These are phyloP conservation scores for Drosophila pallidifrons DNA, from an alignment of 1,140 invertebrate species.

Conservation along the genomic window DNA sequence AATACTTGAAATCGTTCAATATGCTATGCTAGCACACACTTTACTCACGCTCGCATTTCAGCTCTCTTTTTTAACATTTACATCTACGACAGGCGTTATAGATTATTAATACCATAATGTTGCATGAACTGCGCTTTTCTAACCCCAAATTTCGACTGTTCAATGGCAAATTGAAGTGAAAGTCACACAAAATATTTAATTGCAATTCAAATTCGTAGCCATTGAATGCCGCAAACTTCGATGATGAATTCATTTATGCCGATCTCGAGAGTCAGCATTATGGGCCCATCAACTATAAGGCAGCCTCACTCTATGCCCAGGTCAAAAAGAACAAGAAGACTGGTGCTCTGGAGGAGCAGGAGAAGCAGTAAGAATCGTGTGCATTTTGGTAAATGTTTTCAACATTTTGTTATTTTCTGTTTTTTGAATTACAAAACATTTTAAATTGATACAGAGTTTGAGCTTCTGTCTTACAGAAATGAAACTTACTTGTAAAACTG, in stretches of 20 bases:
- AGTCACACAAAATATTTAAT: conserved; percentile 20
- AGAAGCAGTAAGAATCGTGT: conserved; percentile 67
- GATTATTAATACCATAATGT: conserved; percentile 46
- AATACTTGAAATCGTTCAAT: conserved; percentile 55
- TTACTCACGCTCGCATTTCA: conserved; percentile 25
- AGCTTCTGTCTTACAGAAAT: conserved; percentile 43
- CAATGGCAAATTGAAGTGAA: conserved; percentile 6
- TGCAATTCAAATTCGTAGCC: conserved; percentile 84
- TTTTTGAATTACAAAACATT: conserved; percentile 13
- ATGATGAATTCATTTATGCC: conserved; percentile 94
- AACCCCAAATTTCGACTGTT: conserved; percentile 19
- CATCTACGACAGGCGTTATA: conserved; percentile 54
- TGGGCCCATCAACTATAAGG: conserved; percentile 96
- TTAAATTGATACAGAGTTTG: conserved; percentile 25
- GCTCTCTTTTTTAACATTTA: conserved; percentile 31
- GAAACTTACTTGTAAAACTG: conserved; percentile 48
- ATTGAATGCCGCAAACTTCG: conserved; percentile 86
- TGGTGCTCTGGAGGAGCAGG: conserved; percentile 69
- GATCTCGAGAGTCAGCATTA: conserved; percentile 92
- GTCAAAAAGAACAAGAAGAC: conserved; percentile 88
- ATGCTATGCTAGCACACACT: conserved; percentile 55
- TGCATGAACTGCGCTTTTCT: conserved; percentile 39
- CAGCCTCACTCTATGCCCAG: conserved; percentile 91
- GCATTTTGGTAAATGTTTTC: conserved; percentile 54
- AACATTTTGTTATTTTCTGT: conserved; percentile 16